Percentiles rank a stretch among this genome's conserved stretches.
These are phyloP conservation scores for Caiman crocodilus DNA, from an alignment of 2,797 vertebrate genomes.

Conservation along the genomic window DNA sequence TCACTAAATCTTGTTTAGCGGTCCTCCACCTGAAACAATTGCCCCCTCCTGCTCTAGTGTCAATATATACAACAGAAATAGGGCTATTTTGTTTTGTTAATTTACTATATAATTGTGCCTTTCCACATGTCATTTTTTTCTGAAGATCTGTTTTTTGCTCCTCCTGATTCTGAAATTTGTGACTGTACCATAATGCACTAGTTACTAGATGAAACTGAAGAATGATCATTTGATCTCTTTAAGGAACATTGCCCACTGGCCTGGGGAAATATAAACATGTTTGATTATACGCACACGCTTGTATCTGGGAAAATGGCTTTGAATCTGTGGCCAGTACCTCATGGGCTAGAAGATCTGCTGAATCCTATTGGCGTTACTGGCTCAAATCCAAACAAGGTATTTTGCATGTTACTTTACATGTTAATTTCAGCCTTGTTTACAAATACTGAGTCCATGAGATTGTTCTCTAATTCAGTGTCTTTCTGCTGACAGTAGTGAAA, in stretches of 20 bases:
- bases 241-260: constrained; percentile 97
- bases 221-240: constrained; percentile 64
- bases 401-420: constrained; percentile 15
- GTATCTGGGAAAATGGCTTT: constrained; percentile 98
- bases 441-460: background rate
- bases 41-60: too few relatives aligned
- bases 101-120: background rate
- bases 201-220: constrained; percentile 31
- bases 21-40: too few relatives aligned
- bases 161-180: background rate
- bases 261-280: constrained; percentile 97
- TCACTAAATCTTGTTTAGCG: too few relatives aligned
- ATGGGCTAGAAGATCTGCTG: constrained; percentile 95
- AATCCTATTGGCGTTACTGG: constrained; percentile 97
- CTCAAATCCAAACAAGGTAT: constrained; percentile 97
- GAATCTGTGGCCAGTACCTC: constrained; percentile 98
- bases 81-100: background rate
- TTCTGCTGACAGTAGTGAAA: constrained; percentile 23
- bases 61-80: background rate
- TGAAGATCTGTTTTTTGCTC: background rate
- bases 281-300: constrained; percentile 96
- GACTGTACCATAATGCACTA: background rate
- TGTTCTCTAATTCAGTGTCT: background rate
- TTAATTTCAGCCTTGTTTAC: background rate
- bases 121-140: background rate